Base-by-base conservation (phyloP, 37 sponge, comb jelly and placozoan genomes). In the Lycopodina hypogea region DNA sequence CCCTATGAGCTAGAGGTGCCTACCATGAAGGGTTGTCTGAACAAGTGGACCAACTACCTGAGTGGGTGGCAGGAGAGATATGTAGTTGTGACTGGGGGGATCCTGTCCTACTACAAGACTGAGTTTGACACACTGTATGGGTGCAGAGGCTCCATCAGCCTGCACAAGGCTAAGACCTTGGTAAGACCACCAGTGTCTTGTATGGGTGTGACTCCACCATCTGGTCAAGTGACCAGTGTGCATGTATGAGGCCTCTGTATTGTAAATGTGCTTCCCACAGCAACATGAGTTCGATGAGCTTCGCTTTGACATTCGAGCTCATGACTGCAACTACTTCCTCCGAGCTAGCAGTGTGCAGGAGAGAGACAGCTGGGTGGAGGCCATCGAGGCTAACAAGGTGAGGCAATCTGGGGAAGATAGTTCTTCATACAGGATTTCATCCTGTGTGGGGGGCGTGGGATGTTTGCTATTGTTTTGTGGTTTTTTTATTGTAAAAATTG, bases 21-120 rank as follows among this genome's bases (percentile, higher is more conserved):
- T 1, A 79, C 23, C 18, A 72, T 66, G 56, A 63, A 80, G 2
- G 94, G 94, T 12, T 61, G 71, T 1, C 83, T 96, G 17, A 72
- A 83, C 19, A 96, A 96, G 58, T 96, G 96, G 96, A 96, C 96
- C 41, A 96, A 96, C 81, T 96, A 92, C 83, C 74, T 96, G 12
- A 90, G 89, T 51, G 96, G 96, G 0, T 96, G 96, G 96, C 96
- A 96, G 81, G 91, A 93, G 29, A 90, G 96, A 12, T 93, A 83
- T 66, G 74, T 96, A 36, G 78, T 93, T 6, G 74, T 96, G 1
- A 74, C 56, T 12, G 83, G 87, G 9, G 96, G 96, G 23, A 81
- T 88, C 12, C 52, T 96, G 53, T 81, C 91, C 15, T 96, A 96
- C 73, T 96, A 83, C 82, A 93, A 90, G 68, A 90, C 94, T 0